Evolutionary conservation across 2,888 invertebrate genomes (phyloP).

Genomic region (Cybosia mesomella): DNA sequence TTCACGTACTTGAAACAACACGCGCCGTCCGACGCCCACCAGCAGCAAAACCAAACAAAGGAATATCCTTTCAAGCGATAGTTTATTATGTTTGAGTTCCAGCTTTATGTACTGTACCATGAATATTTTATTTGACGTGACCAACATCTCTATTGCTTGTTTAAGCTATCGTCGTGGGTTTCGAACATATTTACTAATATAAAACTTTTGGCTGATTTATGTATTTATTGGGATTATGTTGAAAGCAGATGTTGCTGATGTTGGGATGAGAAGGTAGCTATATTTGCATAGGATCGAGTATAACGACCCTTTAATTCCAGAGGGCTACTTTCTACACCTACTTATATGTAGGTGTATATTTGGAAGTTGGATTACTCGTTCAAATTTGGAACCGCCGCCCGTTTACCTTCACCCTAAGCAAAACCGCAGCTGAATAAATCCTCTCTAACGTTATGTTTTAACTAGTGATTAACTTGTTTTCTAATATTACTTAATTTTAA

Average conservation of each 20-base stretch:
- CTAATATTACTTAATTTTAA: no score
- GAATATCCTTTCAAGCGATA: constrained; percentile 47
- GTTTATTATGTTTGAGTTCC: constrained; percentile 45
- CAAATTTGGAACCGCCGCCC: background rate
- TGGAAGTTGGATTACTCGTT: background rate
- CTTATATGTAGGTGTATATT: background rate
- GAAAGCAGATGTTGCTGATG: constrained; percentile 23
- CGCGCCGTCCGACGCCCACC: constrained; percentile 36
- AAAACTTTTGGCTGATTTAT: constrained; percentile 40
- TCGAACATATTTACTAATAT: constrained; percentile 47
- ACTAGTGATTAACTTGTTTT: background rate
- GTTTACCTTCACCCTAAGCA: background rate
- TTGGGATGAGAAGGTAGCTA: constrained; percentile 6
- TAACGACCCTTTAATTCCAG: constrained; percentile 23
- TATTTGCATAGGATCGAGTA: constrained; percentile 20
- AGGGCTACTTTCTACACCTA: constrained; percentile 3
- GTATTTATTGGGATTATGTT: constrained; percentile 23
- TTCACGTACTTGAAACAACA: constrained; percentile 38
- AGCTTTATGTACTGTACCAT: constrained; percentile 52
- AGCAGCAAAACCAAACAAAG: constrained; percentile 50
- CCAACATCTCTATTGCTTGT: constrained; percentile 51
- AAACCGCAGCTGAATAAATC: background rate
- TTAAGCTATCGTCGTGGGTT: constrained; percentile 39
- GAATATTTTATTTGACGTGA: constrained; percentile 56
- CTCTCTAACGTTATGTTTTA: background rate